phyloP scores from a whole-genome alignment of 1,140 invertebrate genomes.

The Drosophila mojavensis region DNA sequence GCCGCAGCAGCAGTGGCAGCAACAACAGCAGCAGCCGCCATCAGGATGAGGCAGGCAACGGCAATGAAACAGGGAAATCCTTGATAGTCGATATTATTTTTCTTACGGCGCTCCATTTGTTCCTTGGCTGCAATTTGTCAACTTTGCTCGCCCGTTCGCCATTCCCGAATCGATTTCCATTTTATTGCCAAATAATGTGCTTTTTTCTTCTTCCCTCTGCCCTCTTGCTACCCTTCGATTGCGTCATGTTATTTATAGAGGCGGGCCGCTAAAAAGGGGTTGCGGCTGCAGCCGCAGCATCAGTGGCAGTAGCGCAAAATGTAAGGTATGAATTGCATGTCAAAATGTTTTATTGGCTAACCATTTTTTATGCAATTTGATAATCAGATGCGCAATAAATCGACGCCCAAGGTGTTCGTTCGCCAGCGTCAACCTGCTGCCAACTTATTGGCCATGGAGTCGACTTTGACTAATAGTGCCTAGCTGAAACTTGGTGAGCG shows the following conservation, averaged over 20 bases:
- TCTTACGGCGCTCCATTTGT: slow-evolving; percentile 81
- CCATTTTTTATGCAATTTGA: slow-evolving; percentile 80
- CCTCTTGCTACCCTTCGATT: slow-evolving; percentile 58
- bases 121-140: slow-evolving; percentile 79
- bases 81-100: slow-evolving; percentile 82
- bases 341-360: slow-evolving; percentile 80
- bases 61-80: slow-evolving; percentile 60
- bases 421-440: slow-evolving; percentile 13
- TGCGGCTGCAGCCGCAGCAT: slow-evolving; percentile 39
- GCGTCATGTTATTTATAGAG: slow-evolving; percentile 81
- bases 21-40: slow-evolving; percentile 13
- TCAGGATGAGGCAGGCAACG: slow-evolving; percentile 33
- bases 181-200: slow-evolving; percentile 83
- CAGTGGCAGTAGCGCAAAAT: slow-evolving; percentile 29
- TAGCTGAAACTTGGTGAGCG: slow-evolving; percentile 12
- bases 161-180: slow-evolving; percentile 76
- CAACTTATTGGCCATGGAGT: slow-evolving; percentile 60
- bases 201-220: slow-evolving; percentile 7
- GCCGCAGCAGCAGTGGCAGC: slow-evolving; percentile 7
- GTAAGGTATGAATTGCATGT: slow-evolving; percentile 80
- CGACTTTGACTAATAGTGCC: slow-evolving; percentile 69
- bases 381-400: slow-evolving; percentile 79
- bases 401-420: slow-evolving; percentile 20
- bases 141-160: slow-evolving; percentile 60
- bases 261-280: slow-evolving; percentile 16